phyloP scores from a whole-genome alignment of 2,113 vertebrate genomes.

The Calcarius ornatus region DNA sequence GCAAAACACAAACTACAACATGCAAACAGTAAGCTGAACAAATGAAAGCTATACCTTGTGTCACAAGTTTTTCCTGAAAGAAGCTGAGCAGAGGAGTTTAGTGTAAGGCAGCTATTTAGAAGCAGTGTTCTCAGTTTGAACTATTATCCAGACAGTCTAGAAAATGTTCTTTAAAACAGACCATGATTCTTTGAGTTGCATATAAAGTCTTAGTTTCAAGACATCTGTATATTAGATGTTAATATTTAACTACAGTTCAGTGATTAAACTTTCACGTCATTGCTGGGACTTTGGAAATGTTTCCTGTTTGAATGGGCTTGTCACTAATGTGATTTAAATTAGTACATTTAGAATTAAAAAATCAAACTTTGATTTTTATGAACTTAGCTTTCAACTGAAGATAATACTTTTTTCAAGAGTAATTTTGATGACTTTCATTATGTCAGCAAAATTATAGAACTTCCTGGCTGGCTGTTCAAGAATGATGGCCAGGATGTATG shows the following conservation, averaged over 20 bases:
- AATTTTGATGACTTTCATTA: neutral
- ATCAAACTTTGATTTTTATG: neutral
- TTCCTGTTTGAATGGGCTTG: neutral
- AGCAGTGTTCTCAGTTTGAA: neutral
- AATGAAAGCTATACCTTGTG: neutral
- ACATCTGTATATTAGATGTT: neutral
- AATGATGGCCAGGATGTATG: neutral
- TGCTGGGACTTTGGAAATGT: neutral
- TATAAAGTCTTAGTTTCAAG: neutral
- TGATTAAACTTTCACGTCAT: neutral
- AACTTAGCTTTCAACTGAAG: neutral
- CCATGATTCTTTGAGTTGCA: neutral
- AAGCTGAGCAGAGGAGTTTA: neutral
- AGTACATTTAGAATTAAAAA: neutral
- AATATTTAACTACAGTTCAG: neutral
- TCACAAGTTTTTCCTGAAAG: neutral
- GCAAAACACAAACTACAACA: constrained; percentile 46
- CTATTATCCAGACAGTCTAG: neutral
- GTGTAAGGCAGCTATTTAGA: neutral
- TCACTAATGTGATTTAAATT: neutral
- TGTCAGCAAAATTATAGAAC: neutral
- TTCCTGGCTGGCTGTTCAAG: neutral
- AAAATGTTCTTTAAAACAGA: neutral
- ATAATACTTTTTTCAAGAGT: neutral
- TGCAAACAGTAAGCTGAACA: constrained; percentile 44